Base-by-base conservation (phyloP, 53 echinoderm and acorn worm genomes). In the Patiria pectinifera region DNA sequence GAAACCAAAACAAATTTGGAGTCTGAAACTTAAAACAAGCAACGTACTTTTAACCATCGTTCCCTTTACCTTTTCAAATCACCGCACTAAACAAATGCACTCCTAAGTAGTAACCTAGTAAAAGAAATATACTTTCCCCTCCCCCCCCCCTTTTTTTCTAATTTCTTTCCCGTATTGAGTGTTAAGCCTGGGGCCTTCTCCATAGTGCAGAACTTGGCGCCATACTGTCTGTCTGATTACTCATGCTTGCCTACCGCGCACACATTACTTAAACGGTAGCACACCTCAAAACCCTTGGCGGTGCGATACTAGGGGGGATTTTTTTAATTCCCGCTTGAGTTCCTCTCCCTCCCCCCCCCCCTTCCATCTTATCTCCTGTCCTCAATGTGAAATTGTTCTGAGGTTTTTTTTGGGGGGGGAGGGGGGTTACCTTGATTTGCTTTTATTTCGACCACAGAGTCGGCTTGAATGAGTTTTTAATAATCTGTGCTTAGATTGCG, bases 201-300 rank as follows among this genome's bases (percentile, higher is more conserved):
- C 53, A 75, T 45, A 90, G 90, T 90, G 90, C 81, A 90, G 66
- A 60, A 69, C 44, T 77, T 62, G 90, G 90, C 90, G 90, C 90
- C 90, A 19, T 4, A 22, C 45, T 66, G 90, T 90, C 90, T 90
- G 90, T 14, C 90, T 4, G 62, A 69, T 90, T 90, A 90, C 81
- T 90, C 48, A 90, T 80, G 90, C 60, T 70, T 69, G 24, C 81
- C 62, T 90, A 59, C 63, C 23, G 69, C 69, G 45, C 90, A 90
- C 90, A 90, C 90, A 90, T 90, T 90, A 89, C 66, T 78, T 79
- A 78, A 78, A 89, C 43, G 60, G 62, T 59, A 62, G 89, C 62
- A 59, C 61, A 90, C 80, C 84, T 84, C 45, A 35, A 47, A 76
- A 78, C 80, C n/a, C 35, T 23, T 23, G 81, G 45, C 80, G 62